Evolutionary conservation across 2,888 invertebrate species (phyloP), one percentile per base, ranked within the genome.

Genomic region (Synergus japonicus): DNA sequence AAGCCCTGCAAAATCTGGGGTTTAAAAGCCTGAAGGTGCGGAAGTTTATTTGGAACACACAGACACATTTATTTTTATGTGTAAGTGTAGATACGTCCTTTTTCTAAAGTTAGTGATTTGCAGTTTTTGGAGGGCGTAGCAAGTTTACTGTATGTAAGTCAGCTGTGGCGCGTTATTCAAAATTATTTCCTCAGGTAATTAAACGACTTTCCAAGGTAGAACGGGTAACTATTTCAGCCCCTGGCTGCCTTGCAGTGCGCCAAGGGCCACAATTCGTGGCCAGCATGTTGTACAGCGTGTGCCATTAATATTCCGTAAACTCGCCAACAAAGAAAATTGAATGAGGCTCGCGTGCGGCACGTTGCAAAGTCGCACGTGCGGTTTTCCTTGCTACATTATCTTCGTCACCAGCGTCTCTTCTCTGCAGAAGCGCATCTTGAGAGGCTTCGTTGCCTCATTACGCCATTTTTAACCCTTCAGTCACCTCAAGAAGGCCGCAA

Each of bases 251-350:
- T 54, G 15, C 22, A 29, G 63, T 41, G 46, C 76, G 63, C 43
- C 69, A 54, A 76, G 54, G 76, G 78, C 76, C 58, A 79, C 78
- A 64, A 79, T 65, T 76, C 78, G 78, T 76, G 79, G 67, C 46
- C 76, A 49, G 65, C 79, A 78, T 78, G 78, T 66, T 66, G 65
- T 79, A 77, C 73, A 79, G 76, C 54, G 67, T 46, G 66, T 13
- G 63, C 37, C 78, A 89, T 90, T 89, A 88, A 90, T 89, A 89
- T 90, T 88, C 85, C 82, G 86, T 85, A 87, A 89, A 89, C 88
- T 88, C 86, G 83, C 85, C 88, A 84, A 88, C 88, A 89, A 89
- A 88, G 87, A 89, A 90, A 89, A 90, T 90, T 90, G 87, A 90
- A 90, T 88, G 88, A 87, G 86, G 81, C 81, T 80, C 77, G 43